Conservation (phyloP, 2,797 vertebrate species). For the Myotis myotis region DNA sequence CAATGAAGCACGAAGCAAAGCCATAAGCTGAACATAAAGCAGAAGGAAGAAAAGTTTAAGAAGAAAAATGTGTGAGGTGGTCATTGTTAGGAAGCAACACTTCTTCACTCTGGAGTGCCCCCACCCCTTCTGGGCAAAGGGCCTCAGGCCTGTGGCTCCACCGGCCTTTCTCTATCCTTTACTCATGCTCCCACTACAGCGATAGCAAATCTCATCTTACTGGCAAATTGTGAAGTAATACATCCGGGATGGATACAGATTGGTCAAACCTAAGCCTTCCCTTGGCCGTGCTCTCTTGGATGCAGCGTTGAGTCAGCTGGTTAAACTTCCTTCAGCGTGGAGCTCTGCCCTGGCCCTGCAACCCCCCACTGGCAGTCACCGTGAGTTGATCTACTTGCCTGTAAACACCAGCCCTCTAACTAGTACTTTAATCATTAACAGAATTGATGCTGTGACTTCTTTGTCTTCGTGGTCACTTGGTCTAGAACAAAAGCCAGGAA, state of each 20-base stretch:
- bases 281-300: neutral
- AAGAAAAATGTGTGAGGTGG: neutral
- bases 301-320: neutral
- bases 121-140: neutral
- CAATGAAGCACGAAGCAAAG: slow-evolving; percentile 55
- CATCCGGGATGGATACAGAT: neutral
- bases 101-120: neutral
- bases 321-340: neutral
- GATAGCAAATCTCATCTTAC: neutral
- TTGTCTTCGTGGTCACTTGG: neutral
- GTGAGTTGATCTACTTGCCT: neutral
- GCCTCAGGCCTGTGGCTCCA: neutral
- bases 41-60: neutral
- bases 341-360: neutral
- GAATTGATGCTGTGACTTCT: neutral
- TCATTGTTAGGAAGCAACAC: neutral
- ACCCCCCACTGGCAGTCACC: neutral
- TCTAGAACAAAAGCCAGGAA: neutral
- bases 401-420: neutral
- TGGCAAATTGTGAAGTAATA: neutral
- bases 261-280: neutral
- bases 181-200: neutral
- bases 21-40: slow-evolving; percentile 52
- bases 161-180: neutral
- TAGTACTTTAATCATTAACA: neutral